A percentile compares a stretch with the other conserved stretches of the same genome.
Conservation (phyloP, 2,888 invertebrate genomes). For the Didymodactylos carnosus region DNA sequence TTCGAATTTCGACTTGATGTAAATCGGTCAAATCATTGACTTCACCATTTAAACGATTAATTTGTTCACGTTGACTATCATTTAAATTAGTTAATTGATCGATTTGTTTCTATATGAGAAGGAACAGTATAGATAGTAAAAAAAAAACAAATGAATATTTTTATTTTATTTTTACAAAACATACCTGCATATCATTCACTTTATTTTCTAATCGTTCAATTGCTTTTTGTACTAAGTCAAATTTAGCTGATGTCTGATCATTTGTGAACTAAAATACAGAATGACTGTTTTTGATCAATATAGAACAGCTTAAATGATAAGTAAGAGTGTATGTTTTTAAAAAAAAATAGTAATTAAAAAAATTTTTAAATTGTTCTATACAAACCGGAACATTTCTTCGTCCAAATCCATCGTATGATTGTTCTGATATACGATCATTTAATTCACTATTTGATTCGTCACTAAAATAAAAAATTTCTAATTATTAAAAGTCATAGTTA, state of each 20-base stretch:
- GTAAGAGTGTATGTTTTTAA: too few species aligned
- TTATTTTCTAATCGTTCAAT: background rate
- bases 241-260: too few species aligned
- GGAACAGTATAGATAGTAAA: too few species aligned
- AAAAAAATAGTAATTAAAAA: too few species aligned
- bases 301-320: too few species aligned
- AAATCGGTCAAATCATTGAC: background rate
- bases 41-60: background rate
- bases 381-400: too few species aligned
- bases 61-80: background rate
- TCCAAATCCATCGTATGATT: background rate
- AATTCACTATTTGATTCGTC: background rate
- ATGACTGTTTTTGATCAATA: too few species aligned
- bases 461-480: background rate
- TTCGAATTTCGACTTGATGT: background rate
- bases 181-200: background rate
- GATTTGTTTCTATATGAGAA: background rate
- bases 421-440: background rate
- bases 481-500: background rate
- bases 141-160: too few species aligned
- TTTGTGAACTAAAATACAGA: too few species aligned
- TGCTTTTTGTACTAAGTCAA: background rate
- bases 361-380: too few species aligned
- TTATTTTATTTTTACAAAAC: too few species aligned
- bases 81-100: background rate